Evolutionary conservation across 2,113 vertebrate genomes (phyloP).

Genomic region (Carassius auratus): DNA sequence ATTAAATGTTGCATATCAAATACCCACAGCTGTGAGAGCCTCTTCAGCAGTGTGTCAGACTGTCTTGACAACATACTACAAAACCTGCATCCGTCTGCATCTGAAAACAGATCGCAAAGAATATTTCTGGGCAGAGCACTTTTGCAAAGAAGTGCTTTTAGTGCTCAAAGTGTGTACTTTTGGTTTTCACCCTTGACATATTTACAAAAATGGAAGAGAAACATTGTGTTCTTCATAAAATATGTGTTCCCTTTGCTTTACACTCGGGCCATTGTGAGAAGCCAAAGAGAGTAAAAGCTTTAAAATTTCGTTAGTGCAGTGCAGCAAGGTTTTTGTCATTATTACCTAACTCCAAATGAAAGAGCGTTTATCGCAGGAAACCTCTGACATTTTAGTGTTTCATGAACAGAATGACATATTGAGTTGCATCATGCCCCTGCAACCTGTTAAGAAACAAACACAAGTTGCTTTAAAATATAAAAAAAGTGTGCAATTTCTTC

Average conservation of each 20-base stretch:
- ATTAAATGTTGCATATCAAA: constrained; percentile 9
- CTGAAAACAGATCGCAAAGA: background rate
- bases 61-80: background rate
- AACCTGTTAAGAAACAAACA: background rate
- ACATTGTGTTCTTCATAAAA: background rate
- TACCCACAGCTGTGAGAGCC: background rate
- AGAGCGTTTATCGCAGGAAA: background rate
- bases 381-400: background rate
- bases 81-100: background rate
- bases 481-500: background rate
- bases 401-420: background rate
- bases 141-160: constrained; percentile 1
- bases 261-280: background rate
- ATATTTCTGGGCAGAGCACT: background rate
- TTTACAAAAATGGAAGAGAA: background rate
- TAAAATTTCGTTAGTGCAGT: background rate
- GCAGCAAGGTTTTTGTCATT: background rate
- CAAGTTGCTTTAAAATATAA: background rate
- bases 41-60: constrained; percentile 19
- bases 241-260: background rate
- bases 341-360: background rate
- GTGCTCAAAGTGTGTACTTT: background rate
- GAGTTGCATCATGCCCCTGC: background rate
- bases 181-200: background rate
- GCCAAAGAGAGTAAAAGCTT: background rate